Evolutionary conservation across 2,113 vertebrate genomes (phyloP).

Genomic region (Pelusios castaneus): DNA sequence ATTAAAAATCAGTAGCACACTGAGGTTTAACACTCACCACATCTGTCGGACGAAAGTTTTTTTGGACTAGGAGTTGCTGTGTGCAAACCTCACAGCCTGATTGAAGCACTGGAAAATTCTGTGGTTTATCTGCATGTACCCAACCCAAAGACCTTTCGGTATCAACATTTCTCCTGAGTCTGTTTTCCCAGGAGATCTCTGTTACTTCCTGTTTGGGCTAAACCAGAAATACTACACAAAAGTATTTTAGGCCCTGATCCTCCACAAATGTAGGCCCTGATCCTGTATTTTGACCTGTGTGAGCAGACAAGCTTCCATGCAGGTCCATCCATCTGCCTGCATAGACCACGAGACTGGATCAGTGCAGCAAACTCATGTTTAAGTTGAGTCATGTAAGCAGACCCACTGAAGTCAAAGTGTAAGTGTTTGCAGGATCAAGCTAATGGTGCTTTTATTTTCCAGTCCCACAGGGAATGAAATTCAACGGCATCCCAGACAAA

Average conservation of each 20-base stretch:
- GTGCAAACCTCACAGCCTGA: background rate
- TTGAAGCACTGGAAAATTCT: background rate
- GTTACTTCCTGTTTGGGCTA: background rate
- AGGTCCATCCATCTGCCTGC: background rate
- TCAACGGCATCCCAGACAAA: background rate
- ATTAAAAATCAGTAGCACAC: background rate
- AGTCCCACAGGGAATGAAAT: background rate
- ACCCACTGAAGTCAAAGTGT: background rate
- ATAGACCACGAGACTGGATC: background rate
- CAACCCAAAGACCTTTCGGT: background rate
- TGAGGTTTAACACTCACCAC: background rate
- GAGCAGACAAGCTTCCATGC: background rate
- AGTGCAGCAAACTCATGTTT: background rate
- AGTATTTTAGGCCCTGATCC: background rate
- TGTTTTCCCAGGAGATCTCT: background rate
- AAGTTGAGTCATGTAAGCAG: background rate
- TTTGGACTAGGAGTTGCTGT: background rate
- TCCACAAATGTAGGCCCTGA: background rate
- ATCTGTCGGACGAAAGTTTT: background rate
- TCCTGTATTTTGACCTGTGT: background rate
- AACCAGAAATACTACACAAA: background rate
- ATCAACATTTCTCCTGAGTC: background rate
- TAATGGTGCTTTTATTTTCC: background rate
- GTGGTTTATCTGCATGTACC: background rate
- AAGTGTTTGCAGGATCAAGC: background rate